These are phyloP conservation scores for Ceramica pisi DNA, from an alignment of 2,888 invertebrate species.

Conservation along the genomic window DNA sequence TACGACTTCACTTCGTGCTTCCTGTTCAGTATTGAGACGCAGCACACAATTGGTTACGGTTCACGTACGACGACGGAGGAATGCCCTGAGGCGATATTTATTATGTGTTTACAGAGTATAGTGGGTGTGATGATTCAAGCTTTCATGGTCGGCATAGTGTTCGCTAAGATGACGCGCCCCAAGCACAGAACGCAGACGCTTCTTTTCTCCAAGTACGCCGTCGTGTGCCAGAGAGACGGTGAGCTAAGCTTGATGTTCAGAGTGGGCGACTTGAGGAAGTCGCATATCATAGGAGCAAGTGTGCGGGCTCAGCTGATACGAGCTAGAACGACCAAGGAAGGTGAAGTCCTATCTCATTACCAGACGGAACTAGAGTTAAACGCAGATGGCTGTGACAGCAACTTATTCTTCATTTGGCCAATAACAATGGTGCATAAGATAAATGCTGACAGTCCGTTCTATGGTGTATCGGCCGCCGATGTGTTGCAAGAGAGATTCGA, in stretches of 20 bases:
- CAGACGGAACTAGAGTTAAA: conserved; percentile 94
- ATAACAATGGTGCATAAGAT: conserved; percentile 97
- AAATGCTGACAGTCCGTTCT: conserved; percentile 95
- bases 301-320: conserved; percentile 96
- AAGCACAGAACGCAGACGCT: conserved; percentile 97
- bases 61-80: conserved; percentile 96
- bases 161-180: conserved; percentile 97
- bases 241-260: conserved; percentile 96
- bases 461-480: conserved; percentile 95
- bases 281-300: conserved; percentile 97
- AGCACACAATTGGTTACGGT: conserved; percentile 97
- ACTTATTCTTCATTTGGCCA: conserved; percentile 98
- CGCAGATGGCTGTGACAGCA: conserved; percentile 95
- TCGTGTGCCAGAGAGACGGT: conserved; percentile 96
- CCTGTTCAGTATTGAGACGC: conserved; percentile 97
- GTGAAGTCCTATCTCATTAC: conserved; percentile 95
- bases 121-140: conserved; percentile 96
- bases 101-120: conserved; percentile 97
- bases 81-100: conserved; percentile 97
- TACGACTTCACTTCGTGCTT: conserved; percentile 96
- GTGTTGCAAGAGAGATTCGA: conserved; percentile 95
- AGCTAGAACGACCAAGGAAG: conserved; percentile 96
- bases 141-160: conserved; percentile 95
- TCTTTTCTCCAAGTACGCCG: conserved; percentile 95
- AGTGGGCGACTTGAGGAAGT: conserved; percentile 97